These are phyloP conservation scores for Tetraodon nigroviridis DNA, from an alignment of 2,113 vertebrate species.

Conservation along the genomic window DNA sequence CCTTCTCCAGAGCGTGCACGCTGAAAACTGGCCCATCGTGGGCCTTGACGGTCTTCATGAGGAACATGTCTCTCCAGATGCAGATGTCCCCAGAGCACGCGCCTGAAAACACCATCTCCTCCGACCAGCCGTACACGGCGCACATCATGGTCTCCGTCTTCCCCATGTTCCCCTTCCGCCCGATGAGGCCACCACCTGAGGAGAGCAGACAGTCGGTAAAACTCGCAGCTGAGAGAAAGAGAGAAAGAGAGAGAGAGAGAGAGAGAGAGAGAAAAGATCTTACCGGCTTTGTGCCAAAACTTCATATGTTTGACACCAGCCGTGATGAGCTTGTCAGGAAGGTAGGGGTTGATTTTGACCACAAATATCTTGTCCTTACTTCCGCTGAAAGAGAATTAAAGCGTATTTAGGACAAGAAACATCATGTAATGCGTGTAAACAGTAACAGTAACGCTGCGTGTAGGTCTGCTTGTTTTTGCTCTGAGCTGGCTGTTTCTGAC, in stretches of 20 bases:
- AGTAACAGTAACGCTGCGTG: too few relatives aligned
- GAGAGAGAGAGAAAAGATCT: constrained; percentile 26
- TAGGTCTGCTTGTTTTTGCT: not conserved
- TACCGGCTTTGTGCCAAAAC: constrained; percentile 98
- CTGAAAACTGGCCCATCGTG: constrained; percentile 98
- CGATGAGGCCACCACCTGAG: constrained; percentile 91
- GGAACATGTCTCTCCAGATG: constrained; percentile 96
- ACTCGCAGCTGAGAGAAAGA: constrained; percentile 11
- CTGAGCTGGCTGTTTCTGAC: not conserved
- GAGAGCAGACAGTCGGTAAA: constrained; percentile 18
- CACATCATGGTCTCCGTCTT: constrained; percentile 97
- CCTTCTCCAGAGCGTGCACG: constrained; percentile 96
- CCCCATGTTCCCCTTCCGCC: constrained; percentile 88
- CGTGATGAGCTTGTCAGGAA: constrained; percentile 95
- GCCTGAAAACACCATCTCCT: constrained; percentile 96
- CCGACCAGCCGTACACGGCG: constrained; percentile 93
- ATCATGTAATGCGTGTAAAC: too few relatives aligned
- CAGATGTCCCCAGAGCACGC: constrained; percentile 93
- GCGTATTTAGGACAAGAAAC: not conserved
- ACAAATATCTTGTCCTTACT: constrained; percentile 99
- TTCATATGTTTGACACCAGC: constrained; percentile 97
- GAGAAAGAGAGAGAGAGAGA: not conserved
- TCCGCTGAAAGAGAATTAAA: constrained; percentile 78
- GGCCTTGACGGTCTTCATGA: constrained; percentile 96
- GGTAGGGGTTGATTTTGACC: constrained; percentile 93